Evolutionary conservation across 37 sponge, comb jelly and placozoan species (phyloP).

Genomic region (Cladorhizidae sp.): DNA sequence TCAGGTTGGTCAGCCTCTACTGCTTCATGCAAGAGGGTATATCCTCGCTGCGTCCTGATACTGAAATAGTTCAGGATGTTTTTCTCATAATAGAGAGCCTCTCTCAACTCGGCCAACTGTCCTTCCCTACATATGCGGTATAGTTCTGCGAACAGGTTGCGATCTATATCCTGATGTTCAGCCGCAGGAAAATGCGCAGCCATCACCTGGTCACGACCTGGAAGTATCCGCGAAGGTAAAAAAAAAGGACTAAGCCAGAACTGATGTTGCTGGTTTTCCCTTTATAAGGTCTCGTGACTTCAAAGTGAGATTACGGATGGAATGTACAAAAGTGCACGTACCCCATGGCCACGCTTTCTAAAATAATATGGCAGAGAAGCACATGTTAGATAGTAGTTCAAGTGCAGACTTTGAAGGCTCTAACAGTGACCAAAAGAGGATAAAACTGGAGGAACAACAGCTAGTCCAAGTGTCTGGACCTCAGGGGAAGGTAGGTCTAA

Average conservation of each 20-base stretch:
- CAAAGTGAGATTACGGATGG: background rate
- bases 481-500: background rate
- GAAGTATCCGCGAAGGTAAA: background rate
- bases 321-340: background rate
- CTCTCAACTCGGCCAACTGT: conserved; percentile 22
- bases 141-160: conserved; percentile 42
- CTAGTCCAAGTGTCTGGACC: background rate
- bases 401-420: conserved; percentile 19
- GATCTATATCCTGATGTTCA: conserved; percentile 48
- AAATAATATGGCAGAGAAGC: conserved; percentile 85
- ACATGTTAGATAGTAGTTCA: conserved; percentile 51
- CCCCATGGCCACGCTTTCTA: background rate
- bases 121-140: conserved; percentile 68
- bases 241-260: background rate
- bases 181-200: conserved; percentile 32
- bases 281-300: conserved; percentile 12
- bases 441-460: conserved; percentile 78
- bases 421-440: conserved; percentile 64
- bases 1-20: conserved; percentile 74
- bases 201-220: conserved; percentile 9
- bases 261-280: background rate
- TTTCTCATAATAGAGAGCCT: conserved; percentile 40
- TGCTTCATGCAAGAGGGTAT: conserved; percentile 80
- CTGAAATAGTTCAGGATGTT: conserved; percentile 32
- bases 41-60: conserved; percentile 22